Percentiles rank a stretch among this genome's conserved stretches.
phyloP scores from a whole-genome alignment of 2,797 vertebrate genomes.

The Xiphorhynchus erythropygius region DNA sequence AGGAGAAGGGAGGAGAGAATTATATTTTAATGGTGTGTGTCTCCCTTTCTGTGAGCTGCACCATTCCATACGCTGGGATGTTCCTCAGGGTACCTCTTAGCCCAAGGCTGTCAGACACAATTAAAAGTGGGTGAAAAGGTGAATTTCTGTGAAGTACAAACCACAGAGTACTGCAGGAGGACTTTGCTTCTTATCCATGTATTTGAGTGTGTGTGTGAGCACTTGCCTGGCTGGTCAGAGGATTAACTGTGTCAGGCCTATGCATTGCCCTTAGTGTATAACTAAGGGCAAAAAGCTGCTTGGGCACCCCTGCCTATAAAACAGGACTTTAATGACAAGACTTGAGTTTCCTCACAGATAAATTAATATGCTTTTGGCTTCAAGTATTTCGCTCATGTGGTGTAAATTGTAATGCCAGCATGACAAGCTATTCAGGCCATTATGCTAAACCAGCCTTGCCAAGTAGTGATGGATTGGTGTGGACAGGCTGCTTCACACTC shows the following conservation, averaged over 20 bases:
- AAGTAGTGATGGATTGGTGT: not conserved
- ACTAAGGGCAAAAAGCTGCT: not conserved
- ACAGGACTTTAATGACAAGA: not conserved
- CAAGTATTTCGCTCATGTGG: not conserved
- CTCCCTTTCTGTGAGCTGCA: not conserved
- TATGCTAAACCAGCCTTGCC: not conserved
- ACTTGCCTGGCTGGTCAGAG: not conserved
- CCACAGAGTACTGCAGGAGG: not conserved
- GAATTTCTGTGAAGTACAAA: not conserved
- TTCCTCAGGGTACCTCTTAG: not conserved
- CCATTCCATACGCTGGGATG: not conserved
- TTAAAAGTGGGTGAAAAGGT: not conserved
- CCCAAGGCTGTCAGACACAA: not conserved
- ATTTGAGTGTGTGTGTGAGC: not conserved
- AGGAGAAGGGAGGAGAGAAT: not conserved
- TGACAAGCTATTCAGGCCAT: not conserved
- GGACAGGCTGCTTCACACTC: not conserved
- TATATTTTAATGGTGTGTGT: not conserved
- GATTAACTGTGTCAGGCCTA: not conserved
- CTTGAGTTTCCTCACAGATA: not conserved
- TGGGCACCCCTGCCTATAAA: not conserved
- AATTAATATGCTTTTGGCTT: not conserved
- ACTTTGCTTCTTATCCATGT: not conserved
- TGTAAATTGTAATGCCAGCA: not conserved
- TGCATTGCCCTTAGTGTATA: fast-evolving